Evolutionary conservation across 2,888 invertebrate genomes (phyloP).

Genomic region (Trachelus stipa): DNA sequence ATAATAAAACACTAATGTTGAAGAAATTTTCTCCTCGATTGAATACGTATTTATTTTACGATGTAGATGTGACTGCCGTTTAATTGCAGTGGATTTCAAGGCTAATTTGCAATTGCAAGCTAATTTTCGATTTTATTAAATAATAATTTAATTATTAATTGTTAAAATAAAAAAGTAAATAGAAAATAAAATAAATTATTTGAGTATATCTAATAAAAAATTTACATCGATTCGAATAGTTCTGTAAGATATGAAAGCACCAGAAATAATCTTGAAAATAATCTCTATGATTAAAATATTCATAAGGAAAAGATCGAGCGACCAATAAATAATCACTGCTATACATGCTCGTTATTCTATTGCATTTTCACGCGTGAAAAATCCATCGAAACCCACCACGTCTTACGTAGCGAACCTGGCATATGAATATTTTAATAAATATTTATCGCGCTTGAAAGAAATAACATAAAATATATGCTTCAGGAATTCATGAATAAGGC

Average conservation of each 20-base stretch:
- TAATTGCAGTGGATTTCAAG: too few relatives aligned
- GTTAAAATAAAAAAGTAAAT: too few relatives aligned
- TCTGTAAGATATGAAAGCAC: background rate
- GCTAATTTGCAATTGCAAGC: too few relatives aligned
- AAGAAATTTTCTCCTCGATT: too few relatives aligned
- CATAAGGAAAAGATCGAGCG: background rate
- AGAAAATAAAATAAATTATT: too few relatives aligned
- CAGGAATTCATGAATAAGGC: background rate
- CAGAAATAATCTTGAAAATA: background rate
- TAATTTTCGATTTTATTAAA: too few relatives aligned
- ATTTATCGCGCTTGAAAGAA: background rate
- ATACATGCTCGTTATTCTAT: slow-evolving; percentile 19
- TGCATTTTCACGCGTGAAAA: slow-evolving; percentile 30
- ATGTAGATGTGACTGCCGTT: too few relatives aligned
- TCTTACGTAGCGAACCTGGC: background rate
- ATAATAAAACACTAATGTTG: too few relatives aligned
- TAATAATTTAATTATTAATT: too few relatives aligned
- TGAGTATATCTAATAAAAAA: too few relatives aligned
- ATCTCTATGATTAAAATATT: background rate
- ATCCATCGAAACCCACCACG: slow-evolving; percentile 19
- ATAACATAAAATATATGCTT: background rate
- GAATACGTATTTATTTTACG: too few relatives aligned
- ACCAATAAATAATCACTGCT: slow-evolving; percentile 6
- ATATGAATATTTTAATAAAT: background rate
- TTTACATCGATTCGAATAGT: too few relatives aligned